Evolutionary conservation across 2,113 vertebrate genomes (phyloP), one percentile per base, ranked within the genome.

Genomic region (Oceanites oceanicus): DNA sequence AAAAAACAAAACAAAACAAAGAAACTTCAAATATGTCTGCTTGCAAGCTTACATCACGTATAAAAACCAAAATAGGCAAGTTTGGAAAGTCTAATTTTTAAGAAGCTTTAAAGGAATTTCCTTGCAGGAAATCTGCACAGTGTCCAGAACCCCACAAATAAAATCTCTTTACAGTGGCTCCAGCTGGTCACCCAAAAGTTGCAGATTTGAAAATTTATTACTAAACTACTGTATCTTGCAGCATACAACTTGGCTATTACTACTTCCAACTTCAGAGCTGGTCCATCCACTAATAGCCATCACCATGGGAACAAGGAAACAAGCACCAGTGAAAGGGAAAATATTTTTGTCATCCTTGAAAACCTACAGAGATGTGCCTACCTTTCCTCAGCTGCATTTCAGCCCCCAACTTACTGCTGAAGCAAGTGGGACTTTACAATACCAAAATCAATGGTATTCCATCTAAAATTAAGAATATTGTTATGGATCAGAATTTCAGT

Each of bases 271-370:
- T 95, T 85, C 83, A 55, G 53, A 87, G 77, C 26, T 75, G 12
- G 40, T 45, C 91, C 74, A 81, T 85, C 49, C 61, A 56, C 53
- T 58, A 79, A 90, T 3, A 90, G 50, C 15, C 58, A 90, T 91
- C 78, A 79, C 84, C 74, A 94, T 62, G 83, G 84, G 91, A 97
- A 79, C 89, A 94, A 63, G 26, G 75, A 86, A 93, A 86, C 68
- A 72, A 85, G 73, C 38, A 88, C 30, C n/a, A 89, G 36, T 16
- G 26, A 85, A 29, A 92, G 13, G 25, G 16, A 88, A 90, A 94
- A 52, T 56, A 85, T 73, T 76, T 78, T n/a, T 70, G 87, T 66
- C 56, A 71, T 81, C 45, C 36, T 76, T 77, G 49, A 82, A 88
- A 90, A 42, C 20, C 70, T 25, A 36, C 18, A 52, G 42, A 80